These are phyloP conservation scores for Drosophila mulleri DNA, from an alignment of 2,888 invertebrate species.

Conservation along the genomic window DNA sequence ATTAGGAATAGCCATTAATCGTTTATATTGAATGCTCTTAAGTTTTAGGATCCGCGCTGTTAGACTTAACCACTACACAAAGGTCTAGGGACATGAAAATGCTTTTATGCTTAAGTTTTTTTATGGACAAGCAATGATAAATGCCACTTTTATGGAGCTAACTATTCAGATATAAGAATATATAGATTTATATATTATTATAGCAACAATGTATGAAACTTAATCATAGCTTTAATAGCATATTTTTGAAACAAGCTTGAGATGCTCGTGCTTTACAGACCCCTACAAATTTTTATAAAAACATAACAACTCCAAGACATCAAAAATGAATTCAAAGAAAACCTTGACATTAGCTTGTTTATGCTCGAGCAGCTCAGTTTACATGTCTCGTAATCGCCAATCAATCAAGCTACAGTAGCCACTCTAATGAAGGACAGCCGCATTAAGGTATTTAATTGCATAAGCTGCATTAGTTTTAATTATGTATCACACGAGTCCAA, in stretches of 20 bases:
- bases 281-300: no score
- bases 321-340: conserved; percentile 1
- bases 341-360: conserved; percentile 63
- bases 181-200: background rate
- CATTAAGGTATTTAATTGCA: conserved; percentile 15
- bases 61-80: background rate
- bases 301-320: background rate
- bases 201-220: background rate
- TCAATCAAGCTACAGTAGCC: conserved; percentile 53
- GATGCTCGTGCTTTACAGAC: no score
- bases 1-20: conserved; percentile 24
- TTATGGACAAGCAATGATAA: background rate
- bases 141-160: background rate
- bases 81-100: background rate
- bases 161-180: background rate
- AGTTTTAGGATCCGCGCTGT: conserved; percentile 3
- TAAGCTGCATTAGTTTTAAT: conserved; percentile 16
- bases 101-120: background rate
- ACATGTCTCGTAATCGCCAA: conserved; percentile 37
- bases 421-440: conserved; percentile 12
- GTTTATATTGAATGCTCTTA: conserved; percentile 11
- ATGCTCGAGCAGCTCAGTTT: conserved; percentile 5
- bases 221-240: background rate
- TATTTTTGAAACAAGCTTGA: no score
- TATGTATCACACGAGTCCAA: background rate